Percentiles rank a stretch among this genome's conserved stretches.
phyloP scores from a whole-genome alignment of 2,113 vertebrate genomes.

The Siniperca chuatsi region DNA sequence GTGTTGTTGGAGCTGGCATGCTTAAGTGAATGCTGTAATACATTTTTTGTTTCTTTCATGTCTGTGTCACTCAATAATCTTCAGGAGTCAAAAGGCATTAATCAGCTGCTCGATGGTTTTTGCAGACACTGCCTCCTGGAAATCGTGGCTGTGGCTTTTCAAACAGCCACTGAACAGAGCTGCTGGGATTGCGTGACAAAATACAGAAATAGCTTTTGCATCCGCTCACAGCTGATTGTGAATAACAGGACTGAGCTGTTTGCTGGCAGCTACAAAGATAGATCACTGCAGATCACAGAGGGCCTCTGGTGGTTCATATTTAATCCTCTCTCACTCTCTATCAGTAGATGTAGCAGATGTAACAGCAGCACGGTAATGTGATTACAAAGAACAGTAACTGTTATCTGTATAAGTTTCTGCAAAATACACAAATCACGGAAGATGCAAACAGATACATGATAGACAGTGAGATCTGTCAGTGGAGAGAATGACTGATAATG shows the following conservation, averaged over 20 bases:
- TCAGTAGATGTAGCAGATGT: neutral
- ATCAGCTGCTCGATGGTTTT: conserved; percentile 25
- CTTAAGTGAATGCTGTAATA: conserved; percentile 24
- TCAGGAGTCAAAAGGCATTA: conserved; percentile 50
- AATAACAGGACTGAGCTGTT: conserved; percentile 42
- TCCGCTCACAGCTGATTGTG: conserved; percentile 58
- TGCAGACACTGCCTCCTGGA: conserved; percentile 24
- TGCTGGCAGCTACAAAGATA: neutral
- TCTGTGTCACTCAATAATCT: conserved; percentile 45
- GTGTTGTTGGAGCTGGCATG: conserved; percentile 6
- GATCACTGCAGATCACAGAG: conserved; percentile 42
- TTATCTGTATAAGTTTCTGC: neutral
- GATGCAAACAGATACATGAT: neutral
- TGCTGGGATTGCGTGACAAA: conserved; percentile 66
- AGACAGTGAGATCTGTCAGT: neutral
- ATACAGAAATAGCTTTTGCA: conserved; percentile 60
- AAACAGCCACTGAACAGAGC: conserved; percentile 38
- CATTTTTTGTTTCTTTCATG: conserved; percentile 15
- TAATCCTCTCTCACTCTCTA: neutral
- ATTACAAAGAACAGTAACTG: neutral
- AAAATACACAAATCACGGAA: neutral
- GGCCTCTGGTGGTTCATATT: conserved; percentile 57
- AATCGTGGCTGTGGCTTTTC: conserved; percentile 5
- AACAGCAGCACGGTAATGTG: conserved; percentile 1
- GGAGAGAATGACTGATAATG: neutral